These are phyloP conservation scores for Mareca strepera DNA, from an alignment of 2,797 vertebrate species.

Conservation along the genomic window DNA sequence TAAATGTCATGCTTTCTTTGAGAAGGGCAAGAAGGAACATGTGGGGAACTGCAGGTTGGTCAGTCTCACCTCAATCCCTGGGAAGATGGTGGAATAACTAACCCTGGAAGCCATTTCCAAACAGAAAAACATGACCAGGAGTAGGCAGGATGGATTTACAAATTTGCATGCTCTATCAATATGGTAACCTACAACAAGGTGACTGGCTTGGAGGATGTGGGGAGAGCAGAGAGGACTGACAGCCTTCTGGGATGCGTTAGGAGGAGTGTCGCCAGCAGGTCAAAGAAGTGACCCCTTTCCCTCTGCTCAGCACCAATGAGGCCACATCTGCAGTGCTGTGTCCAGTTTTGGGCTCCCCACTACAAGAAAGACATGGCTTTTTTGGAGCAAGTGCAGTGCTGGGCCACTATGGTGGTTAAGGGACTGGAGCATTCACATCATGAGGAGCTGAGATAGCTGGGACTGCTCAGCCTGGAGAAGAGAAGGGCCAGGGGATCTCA, in stretches of 20 bases:
- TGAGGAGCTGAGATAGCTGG: neutral
- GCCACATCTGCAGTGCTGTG: neutral
- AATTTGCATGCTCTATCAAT: neutral
- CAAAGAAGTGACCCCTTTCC: neutral
- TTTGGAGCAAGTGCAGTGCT: neutral
- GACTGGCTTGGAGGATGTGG: neutral
- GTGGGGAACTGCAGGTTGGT: neutral
- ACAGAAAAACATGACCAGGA: neutral
- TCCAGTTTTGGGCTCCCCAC: neutral
- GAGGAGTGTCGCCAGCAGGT: neutral
- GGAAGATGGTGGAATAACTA: neutral
- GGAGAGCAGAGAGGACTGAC: neutral
- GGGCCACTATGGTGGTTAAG: neutral
- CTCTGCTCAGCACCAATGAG: neutral
- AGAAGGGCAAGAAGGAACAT: neutral
- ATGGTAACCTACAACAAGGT: neutral
- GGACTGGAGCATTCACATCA: neutral
- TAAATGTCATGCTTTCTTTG: neutral
- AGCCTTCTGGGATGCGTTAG: neutral
- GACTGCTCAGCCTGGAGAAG: neutral
- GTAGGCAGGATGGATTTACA: neutral
- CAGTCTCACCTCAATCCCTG: neutral
- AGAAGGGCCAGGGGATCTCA: neutral
- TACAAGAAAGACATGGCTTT: neutral
- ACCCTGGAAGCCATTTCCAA: neutral